These are phyloP conservation scores for Onychomys arenicola DNA, from an alignment of 2,797 vertebrate species.

Conservation along the genomic window DNA sequence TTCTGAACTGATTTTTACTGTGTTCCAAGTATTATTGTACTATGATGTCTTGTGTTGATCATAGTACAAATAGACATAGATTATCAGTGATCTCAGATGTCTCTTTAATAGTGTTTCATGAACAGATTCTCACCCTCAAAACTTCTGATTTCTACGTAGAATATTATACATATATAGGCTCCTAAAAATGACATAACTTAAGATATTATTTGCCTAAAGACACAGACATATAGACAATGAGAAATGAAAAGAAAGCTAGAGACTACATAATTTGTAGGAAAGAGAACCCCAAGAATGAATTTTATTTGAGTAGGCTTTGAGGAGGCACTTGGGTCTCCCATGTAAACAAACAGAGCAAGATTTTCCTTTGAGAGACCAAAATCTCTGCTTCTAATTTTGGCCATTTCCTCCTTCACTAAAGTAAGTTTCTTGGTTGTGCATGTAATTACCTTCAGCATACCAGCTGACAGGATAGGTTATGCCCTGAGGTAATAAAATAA, in stretches of 20 bases:
- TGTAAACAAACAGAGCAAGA: background rate
- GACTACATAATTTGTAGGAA: background rate
- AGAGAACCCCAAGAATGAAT: background rate
- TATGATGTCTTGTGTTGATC: background rate
- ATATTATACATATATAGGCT: background rate
- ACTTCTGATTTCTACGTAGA: slow-evolving; percentile 3
- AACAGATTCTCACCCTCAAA: background rate
- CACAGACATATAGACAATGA: background rate
- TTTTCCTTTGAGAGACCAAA: slow-evolving; percentile 36
- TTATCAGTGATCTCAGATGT: background rate
- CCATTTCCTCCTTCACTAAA: slow-evolving; percentile 26
- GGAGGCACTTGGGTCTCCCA: background rate
- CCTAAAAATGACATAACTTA: background rate
- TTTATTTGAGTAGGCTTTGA: slow-evolving; percentile 32
- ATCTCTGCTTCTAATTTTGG: slow-evolving; percentile 22
- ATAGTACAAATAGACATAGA: background rate
- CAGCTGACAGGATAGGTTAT: background rate
- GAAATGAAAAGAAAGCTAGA: background rate
- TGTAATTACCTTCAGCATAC: background rate
- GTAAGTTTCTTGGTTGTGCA: background rate
- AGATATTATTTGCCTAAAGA: background rate
- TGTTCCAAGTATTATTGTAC: background rate
- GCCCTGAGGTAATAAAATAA: background rate
- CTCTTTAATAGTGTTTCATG: background rate
- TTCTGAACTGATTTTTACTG: background rate